These are phyloP conservation scores for Natator depressus DNA, from an alignment of 2,113 vertebrate genomes.

Conservation along the genomic window DNA sequence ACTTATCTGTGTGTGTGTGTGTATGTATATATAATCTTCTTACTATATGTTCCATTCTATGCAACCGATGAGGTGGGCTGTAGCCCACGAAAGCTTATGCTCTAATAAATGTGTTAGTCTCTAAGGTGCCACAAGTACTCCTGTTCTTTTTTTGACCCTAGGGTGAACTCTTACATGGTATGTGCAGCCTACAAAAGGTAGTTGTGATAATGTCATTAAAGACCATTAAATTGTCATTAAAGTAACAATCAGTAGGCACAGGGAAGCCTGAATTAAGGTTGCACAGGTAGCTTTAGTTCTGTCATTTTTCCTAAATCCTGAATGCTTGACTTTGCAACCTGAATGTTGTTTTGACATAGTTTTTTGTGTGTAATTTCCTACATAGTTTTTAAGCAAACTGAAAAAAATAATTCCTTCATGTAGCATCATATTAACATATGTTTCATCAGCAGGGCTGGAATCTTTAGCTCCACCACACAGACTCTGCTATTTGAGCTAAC, in stretches of 20 bases:
- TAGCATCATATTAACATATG: not conserved
- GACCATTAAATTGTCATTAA: no score
- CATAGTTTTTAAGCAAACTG: not conserved
- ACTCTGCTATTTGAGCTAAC: not conserved
- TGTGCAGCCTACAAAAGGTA: not conserved
- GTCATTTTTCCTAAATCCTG: not conserved
- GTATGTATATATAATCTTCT: no score
- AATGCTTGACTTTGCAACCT: not conserved
- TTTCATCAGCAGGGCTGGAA: not conserved
- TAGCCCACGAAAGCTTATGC: no score
- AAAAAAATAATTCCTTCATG: not conserved
- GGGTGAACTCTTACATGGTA: not conserved
- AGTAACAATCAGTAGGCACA: not conserved
- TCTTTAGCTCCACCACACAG: not conserved
- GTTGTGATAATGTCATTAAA: not conserved
- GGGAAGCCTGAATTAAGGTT: not conserved
- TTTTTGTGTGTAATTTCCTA: not conserved
- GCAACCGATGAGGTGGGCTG: no score
- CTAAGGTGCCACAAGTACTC: no score
- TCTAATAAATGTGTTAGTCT: no score
- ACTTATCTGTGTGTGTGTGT: no score
- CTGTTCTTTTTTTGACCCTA: no score
- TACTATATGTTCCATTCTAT: no score
- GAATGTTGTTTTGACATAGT: not conserved
- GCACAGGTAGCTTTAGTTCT: not conserved